Percentiles rank a stretch among this genome's conserved stretches.
phyloP scores from a whole-genome alignment of 2,113 vertebrate genomes.

The Protobothrops mucrosquamatus region DNA sequence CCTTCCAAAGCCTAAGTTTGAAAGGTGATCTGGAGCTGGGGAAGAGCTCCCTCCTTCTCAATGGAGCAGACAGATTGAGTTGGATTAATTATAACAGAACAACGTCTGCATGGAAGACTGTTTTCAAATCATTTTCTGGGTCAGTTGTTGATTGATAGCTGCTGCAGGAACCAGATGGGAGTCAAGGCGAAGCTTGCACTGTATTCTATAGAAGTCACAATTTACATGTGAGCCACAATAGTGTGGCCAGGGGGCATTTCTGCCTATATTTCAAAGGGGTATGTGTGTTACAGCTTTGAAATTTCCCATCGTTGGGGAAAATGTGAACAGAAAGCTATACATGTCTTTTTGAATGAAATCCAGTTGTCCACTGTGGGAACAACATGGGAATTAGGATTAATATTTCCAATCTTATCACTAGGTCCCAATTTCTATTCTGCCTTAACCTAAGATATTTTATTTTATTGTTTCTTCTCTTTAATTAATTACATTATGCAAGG shows the following conservation, averaged over 20 bases:
- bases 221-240: background rate
- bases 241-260: background rate
- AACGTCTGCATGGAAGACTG: background rate
- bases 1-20: background rate
- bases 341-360: background rate
- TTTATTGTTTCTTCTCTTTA: background rate
- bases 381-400: background rate
- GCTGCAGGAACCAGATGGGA: background rate
- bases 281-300: background rate
- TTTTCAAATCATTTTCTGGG: background rate
- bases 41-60: background rate
- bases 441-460: background rate
- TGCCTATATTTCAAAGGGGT: background rate
- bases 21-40: background rate
- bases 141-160: background rate
- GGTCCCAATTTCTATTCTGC: background rate
- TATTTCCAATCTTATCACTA: background rate
- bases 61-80: background rate
- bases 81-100: background rate
- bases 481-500: background rate
- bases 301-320: background rate
- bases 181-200: background rate
- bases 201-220: background rate
- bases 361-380: background rate
- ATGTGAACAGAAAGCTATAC: background rate